These are phyloP conservation scores for Otolemur crassicaudatus DNA, from an alignment of 2,797 vertebrate genomes.

Conservation along the genomic window DNA sequence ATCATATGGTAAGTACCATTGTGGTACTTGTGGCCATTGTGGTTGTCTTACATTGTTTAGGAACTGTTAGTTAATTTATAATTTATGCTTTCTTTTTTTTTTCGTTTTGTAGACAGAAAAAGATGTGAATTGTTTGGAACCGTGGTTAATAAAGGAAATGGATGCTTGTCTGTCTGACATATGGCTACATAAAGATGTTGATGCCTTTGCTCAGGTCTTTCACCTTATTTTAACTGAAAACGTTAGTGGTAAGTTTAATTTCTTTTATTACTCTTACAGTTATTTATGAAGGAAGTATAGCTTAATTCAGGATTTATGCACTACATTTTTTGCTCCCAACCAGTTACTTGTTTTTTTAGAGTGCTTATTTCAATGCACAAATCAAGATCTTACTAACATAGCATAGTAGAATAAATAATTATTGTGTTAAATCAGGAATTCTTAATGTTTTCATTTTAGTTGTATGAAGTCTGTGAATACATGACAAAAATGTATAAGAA, in stretches of 20 bases:
- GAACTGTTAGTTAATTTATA: constrained; percentile 56
- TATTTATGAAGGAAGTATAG: constrained; percentile 43
- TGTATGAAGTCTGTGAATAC: constrained; percentile 16
- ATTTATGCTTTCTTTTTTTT: constrained; percentile 66
- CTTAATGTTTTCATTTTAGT: constrained; percentile 4
- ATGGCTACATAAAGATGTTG: constrained; percentile 93
- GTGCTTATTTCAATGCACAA: background rate
- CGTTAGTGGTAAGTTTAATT: constrained; percentile 91
- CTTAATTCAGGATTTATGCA: constrained; percentile 18
- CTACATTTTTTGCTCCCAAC: constrained; percentile 43
- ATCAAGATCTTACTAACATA: constrained; percentile 37
- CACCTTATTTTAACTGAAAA: constrained; percentile 95
- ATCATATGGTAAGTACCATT: background rate
- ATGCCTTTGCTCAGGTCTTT: constrained; percentile 94
- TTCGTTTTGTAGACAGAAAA: constrained; percentile 88
- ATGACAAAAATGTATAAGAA: background rate
- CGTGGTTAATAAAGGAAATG: constrained; percentile 95
- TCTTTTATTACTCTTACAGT: constrained; percentile 2
- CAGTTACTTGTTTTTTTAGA: constrained; percentile 42
- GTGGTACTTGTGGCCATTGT: background rate
- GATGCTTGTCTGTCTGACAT: constrained; percentile 95
- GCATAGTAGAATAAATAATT: background rate
- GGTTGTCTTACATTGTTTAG: constrained; percentile 1
- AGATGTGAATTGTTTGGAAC: constrained; percentile 90
- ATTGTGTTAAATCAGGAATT: constrained; percentile 41